These are phyloP conservation scores for Tetraodon nigroviridis DNA, from an alignment of 2,113 vertebrate species.

Conservation along the genomic window DNA sequence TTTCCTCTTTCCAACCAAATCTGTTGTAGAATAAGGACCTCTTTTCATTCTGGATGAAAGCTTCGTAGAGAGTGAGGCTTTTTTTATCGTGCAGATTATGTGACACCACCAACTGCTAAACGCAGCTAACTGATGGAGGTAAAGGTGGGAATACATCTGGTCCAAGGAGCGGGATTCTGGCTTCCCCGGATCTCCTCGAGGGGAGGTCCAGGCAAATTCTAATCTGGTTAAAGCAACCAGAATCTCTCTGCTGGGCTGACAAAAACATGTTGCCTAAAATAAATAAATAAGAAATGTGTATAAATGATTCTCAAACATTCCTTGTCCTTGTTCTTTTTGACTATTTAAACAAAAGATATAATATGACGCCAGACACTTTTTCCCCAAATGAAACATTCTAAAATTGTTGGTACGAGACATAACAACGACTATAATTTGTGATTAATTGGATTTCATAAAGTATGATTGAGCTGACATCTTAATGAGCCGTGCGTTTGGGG, in stretches of 20 bases:
- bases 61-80: neutral
- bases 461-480: conserved; percentile 4
- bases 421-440: neutral
- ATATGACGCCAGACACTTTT: too few species aligned
- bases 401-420: neutral
- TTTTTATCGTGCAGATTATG: neutral
- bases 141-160: conserved; percentile 22
- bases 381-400: neutral
- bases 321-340: too few species aligned
- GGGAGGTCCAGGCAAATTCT: conserved; percentile 22
- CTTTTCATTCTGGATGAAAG: too few species aligned
- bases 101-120: neutral
- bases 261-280: neutral
- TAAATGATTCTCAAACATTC: too few species aligned
- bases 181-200: conserved; percentile 24
- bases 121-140: neutral
- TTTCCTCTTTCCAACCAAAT: too few species aligned
- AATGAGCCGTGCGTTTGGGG: conserved; percentile 36
- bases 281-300: too few species aligned
- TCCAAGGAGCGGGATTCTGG: conserved; percentile 24
- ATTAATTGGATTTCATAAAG: neutral
- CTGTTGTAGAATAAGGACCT: too few species aligned
- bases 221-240: conserved; percentile 13
- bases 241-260: conserved; percentile 13
- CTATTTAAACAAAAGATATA: too few species aligned